A percentile compares a stretch with the other conserved stretches of the same genome.
Conservation (phyloP, 2,113 vertebrate genomes). For the Clarias gariepinus region DNA sequence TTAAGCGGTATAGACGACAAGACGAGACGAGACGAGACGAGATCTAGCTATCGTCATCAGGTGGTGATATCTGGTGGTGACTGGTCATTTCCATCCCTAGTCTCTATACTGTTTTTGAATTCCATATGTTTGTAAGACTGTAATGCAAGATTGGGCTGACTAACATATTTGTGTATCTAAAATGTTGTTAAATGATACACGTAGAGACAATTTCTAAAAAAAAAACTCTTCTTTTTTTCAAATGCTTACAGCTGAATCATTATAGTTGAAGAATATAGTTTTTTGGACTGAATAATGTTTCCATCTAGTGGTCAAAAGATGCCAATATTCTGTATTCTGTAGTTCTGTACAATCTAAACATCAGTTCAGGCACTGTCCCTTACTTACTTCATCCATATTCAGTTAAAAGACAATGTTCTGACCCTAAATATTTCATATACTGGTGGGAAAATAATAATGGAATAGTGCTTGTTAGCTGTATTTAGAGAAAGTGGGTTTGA, state of each 20-base stretch:
- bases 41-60: no score
- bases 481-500: not conserved
- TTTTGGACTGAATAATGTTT: not conserved
- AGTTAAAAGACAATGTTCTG: no score
- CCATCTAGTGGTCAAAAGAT: conserved; percentile 7
- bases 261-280: not conserved
- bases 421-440: not conserved
- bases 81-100: not conserved
- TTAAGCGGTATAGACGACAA: no score
- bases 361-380: not conserved
- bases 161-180: not conserved
- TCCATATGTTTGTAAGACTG: not conserved
- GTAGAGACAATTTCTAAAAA: no score
- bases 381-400: not conserved
- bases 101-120: not conserved
- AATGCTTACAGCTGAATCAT: not conserved
- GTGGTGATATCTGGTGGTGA: no score
- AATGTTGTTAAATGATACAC: not conserved
- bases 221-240: not conserved
- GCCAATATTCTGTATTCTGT: not conserved
- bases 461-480: not conserved
- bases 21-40: no score
- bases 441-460: not conserved
- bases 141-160: not conserved
- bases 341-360: not conserved